These are phyloP conservation scores for Tetheella fluctuosa DNA, from an alignment of 2,888 invertebrate species.

Conservation along the genomic window DNA sequence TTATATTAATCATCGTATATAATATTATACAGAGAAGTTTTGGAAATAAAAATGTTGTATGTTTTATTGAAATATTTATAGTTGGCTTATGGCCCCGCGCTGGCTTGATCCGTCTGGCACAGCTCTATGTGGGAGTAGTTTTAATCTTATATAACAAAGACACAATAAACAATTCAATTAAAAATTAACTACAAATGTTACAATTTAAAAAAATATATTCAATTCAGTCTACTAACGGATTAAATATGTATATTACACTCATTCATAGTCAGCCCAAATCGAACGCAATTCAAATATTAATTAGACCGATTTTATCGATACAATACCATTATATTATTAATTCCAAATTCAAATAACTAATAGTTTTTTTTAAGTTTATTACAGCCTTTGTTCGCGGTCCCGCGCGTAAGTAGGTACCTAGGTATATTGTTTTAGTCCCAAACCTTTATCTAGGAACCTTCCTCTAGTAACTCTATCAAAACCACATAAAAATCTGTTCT, in stretches of 20 bases:
- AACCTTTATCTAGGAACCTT: too few relatives aligned
- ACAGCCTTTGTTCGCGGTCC: too few relatives aligned
- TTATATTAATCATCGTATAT: constrained; percentile 45
- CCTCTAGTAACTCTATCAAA: too few relatives aligned
- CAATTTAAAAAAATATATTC: neutral
- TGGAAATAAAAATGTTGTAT: too few relatives aligned
- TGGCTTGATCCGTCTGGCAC: too few relatives aligned
- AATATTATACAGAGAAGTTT: neutral
- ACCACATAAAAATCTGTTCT: too few relatives aligned
- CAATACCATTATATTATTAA: neutral
- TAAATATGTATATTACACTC: neutral
- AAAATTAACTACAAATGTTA: neutral
- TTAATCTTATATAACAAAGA: neutral
- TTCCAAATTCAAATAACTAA: too few relatives aligned
- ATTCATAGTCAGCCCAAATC: neutral
- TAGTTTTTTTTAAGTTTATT: too few relatives aligned
- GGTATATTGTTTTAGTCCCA: too few relatives aligned
- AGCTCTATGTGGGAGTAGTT: neutral
- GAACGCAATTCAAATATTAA: neutral
- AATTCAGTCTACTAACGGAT: neutral
- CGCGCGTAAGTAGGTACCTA: too few relatives aligned
- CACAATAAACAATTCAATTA: neutral
- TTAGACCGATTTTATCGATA: neutral
- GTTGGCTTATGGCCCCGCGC: too few relatives aligned
- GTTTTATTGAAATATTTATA: too few relatives aligned